phyloP scores from a whole-genome alignment of 2,797 vertebrate species.

The Sebastes minor region DNA sequence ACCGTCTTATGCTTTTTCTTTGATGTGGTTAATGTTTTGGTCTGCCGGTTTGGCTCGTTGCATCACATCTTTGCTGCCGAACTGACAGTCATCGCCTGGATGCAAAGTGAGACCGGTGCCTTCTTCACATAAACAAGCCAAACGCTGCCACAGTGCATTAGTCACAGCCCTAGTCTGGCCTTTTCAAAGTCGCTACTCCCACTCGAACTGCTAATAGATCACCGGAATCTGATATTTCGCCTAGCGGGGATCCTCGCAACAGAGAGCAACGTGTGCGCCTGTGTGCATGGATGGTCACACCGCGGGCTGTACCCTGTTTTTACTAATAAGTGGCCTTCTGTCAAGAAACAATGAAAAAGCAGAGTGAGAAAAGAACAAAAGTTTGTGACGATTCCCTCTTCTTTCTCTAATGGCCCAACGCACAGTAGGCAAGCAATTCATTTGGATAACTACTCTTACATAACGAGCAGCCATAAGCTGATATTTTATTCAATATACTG shows the following conservation, averaged over 20 bases:
- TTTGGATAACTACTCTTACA: constrained; percentile 52
- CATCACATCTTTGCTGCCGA: constrained; percentile 15
- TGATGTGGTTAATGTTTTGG: background rate
- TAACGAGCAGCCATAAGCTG: constrained; percentile 52
- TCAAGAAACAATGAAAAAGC: background rate
- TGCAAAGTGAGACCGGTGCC: constrained; percentile 58
- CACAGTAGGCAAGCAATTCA: constrained; percentile 33
- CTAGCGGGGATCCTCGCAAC: constrained; percentile 45
- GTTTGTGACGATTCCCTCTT: background rate
- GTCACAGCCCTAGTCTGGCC: constrained; percentile 72
- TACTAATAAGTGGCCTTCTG: constrained; percentile 5
- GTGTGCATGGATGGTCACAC: background rate
- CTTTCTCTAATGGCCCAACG: constrained; percentile 28
- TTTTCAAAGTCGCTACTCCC: constrained; percentile 72
- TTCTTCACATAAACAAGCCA: constrained; percentile 63
- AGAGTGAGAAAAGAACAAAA: background rate
- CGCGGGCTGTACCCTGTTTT: background rate
- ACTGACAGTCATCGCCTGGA: constrained; percentile 40
- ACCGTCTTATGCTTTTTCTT: background rate
- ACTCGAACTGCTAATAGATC: constrained; percentile 71
- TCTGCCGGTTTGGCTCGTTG: constrained; percentile 10
- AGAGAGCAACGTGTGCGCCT: constrained; percentile 2
- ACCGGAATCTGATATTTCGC: constrained; percentile 62
- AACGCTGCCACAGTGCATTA: constrained; percentile 68
- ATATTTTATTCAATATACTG: constrained; percentile 54